A percentile compares a stretch with the other conserved stretches of the same genome.
Evolutionary conservation across 2,888 invertebrate species (phyloP).

Genomic region (Rhagophthalmus giganteus): DNA sequence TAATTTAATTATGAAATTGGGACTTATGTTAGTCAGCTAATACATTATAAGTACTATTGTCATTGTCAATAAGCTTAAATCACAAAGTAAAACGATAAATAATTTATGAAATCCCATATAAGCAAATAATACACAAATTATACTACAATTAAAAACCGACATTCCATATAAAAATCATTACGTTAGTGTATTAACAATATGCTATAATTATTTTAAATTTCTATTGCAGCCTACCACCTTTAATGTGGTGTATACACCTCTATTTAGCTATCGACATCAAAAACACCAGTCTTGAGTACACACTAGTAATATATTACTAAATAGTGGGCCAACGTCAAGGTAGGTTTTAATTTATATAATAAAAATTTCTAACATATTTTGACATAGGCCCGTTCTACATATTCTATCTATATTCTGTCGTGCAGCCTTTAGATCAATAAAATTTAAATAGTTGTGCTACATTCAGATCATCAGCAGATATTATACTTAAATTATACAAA

Average conservation of each 20-base stretch:
- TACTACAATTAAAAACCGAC: constrained; percentile 39
- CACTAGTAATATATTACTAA: constrained; percentile 47
- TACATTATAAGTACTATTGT: constrained; percentile 9
- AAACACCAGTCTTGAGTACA: constrained; percentile 56
- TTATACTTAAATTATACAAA: constrained; percentile 11
- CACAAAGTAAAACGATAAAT: not conserved
- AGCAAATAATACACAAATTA: constrained; percentile 22
- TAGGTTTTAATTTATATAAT: not conserved
- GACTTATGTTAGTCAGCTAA: too few species aligned
- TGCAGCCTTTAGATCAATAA: constrained; percentile 53
- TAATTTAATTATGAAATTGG: too few species aligned
- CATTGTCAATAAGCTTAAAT: constrained; percentile 4
- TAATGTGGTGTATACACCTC: constrained; percentile 48
- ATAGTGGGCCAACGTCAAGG: constrained; percentile 2
- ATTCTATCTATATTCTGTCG: constrained; percentile 41
- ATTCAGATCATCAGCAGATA: constrained; percentile 37
- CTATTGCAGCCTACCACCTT: constrained; percentile 52
- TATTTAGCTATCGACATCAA: constrained; percentile 54
- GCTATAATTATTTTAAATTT: constrained; percentile 40
- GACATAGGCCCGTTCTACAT: constrained; percentile 12
- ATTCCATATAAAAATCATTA: constrained; percentile 49
- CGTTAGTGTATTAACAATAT: constrained; percentile 44
- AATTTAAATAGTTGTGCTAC: constrained; percentile 43
- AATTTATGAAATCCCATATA: constrained; percentile 17
- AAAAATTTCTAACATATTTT: too few species aligned